Percentiles rank a stretch among this genome's conserved stretches.
phyloP scores from a whole-genome alignment of 2,113 vertebrate genomes.

The Callipepla californica region DNA sequence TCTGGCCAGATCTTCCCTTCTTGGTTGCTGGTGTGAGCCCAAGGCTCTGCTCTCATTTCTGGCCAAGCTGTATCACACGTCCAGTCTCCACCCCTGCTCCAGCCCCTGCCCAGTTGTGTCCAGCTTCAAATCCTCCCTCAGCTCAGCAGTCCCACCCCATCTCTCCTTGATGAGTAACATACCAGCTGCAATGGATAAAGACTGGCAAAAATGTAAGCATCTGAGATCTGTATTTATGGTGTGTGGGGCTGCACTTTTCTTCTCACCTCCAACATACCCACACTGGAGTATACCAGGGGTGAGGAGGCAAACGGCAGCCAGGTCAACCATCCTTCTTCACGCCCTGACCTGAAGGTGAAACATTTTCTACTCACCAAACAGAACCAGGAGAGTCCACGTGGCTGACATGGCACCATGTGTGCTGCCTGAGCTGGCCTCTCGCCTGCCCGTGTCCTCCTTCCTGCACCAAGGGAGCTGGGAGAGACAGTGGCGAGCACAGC shows the following conservation, averaged over 20 bases:
- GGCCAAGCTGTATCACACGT: neutral
- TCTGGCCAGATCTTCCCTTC: neutral
- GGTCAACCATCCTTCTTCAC: neutral
- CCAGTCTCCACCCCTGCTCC: neutral
- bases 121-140: neutral
- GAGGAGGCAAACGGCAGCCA: neutral
- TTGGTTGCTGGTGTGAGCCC: neutral
- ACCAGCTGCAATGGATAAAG: neutral
- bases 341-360: neutral
- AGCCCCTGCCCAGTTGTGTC: neutral
- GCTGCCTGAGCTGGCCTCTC: neutral
- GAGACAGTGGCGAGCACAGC: neutral
- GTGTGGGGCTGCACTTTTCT: neutral
- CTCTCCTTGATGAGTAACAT: neutral
- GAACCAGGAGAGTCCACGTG: neutral
- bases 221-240: neutral
- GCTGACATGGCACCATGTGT: neutral
- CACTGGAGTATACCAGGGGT: neutral
- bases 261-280: neutral
- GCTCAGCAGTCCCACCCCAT: neutral
- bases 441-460: fast-evolving
- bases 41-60: fast-evolving
- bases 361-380: constrained; percentile 27
- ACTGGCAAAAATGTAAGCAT: neutral
- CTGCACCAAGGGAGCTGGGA: neutral